Base-by-base conservation (phyloP, 2,113 vertebrate species). In the Seriola quinqueradiata region DNA sequence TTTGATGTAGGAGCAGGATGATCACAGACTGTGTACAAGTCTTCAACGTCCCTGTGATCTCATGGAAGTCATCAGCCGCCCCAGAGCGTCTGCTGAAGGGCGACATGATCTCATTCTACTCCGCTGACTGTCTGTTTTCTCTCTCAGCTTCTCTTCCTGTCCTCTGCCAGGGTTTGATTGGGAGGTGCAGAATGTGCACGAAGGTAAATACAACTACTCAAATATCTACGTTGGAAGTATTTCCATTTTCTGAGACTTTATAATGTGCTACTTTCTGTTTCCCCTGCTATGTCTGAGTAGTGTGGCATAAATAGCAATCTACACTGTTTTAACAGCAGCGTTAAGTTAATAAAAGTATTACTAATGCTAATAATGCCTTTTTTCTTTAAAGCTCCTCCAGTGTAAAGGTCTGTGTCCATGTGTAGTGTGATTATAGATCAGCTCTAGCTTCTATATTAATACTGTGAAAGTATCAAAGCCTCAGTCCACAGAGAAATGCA, bases 11-110 rank as follows among this genome's bases (percentile, higher is more conserved):
- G 61, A 68, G 69, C 42, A 83, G 14, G 34, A 77, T 23, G 83
- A 84, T 89, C 77, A 84, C 73, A 81, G 81, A 70, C 64, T 73
- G 68, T 65, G 58, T 69, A 48, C 36, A 46, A 42, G 64, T 59
- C 63, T 69, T 70, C 54, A n/a, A 9, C 11, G 9, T n/a, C 63
- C 7, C 63, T 85, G 68, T 85, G 79, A 89, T 88, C 77, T 84
- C 38, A 11, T 38, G 64, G 63, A 81, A 81, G 64, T 81, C 74
- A 75, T 81, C 84, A 38, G 58, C 64, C 63, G 1, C 71, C 83
- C 77, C 0, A 52, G 23, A 81, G 80, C 44, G 17, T 28, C 54
- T 74, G 77, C 73, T 67, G 76, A 66, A 42, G n/a, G 59, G 74
- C 44, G 25, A 75, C 66, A 65, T 8, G 40, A 64, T 77, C 60